Evolutionary conservation across 2,888 invertebrate genomes (phyloP).

Genomic region (Ennomos quercinarius): DNA sequence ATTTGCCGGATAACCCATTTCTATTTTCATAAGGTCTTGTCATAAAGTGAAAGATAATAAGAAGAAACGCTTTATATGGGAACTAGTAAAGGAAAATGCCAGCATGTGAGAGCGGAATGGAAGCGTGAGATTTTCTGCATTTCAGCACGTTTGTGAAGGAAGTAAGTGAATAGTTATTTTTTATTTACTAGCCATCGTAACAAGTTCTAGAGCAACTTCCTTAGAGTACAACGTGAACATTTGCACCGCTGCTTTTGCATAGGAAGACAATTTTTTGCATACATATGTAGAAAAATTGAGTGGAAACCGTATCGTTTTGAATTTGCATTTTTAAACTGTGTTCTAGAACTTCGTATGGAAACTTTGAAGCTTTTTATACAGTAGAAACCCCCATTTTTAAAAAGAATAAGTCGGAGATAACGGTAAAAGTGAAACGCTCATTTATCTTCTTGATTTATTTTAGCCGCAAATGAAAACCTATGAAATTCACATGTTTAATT

Average conservation of each 20-base stretch:
- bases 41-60: slow-evolving; percentile 23
- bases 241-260: slow-evolving; percentile 5
- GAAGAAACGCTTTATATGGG: slow-evolving; percentile 15
- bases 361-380: no score
- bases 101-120: slow-evolving; percentile 10
- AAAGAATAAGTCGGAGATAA: no score
- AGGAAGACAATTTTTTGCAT: not conserved
- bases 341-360: no score
- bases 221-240: slow-evolving; percentile 9
- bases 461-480: no score
- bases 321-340: no score
- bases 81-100: slow-evolving; percentile 18
- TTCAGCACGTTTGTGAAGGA: slow-evolving; percentile 15
- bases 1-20: not conserved
- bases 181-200: slow-evolving; percentile 20
- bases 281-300: no score
- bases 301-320: no score
- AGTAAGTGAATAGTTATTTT: slow-evolving; percentile 26
- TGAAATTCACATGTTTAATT: no score
- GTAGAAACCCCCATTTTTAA: no score
- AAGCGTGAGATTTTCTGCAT: slow-evolving; percentile 6
- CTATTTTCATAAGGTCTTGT: slow-evolving; percentile 6
- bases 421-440: no score
- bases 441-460: no score
- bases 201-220: slow-evolving; percentile 13